Percentiles rank a stretch among this genome's conserved stretches.
These are phyloP conservation scores for Ammodytes marinus DNA, from an alignment of 2,113 vertebrate species.

Conservation along the genomic window DNA sequence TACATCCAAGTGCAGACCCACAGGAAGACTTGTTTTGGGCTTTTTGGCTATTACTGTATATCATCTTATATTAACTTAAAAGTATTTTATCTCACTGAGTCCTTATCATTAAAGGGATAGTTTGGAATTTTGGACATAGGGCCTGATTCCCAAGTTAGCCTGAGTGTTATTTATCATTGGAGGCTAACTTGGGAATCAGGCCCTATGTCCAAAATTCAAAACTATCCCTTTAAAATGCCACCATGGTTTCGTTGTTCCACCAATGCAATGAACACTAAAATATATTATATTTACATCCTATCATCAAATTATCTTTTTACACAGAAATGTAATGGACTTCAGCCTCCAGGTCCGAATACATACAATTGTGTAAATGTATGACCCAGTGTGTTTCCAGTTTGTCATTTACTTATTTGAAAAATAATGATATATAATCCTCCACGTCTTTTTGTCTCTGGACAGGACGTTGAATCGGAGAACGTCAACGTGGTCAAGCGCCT, in stretches of 20 bases:
- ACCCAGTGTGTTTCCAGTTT: background rate
- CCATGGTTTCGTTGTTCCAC: background rate
- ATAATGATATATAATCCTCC: background rate
- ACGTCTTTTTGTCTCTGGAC: background rate
- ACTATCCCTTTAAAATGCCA: too few species aligned
- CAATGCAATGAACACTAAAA: background rate
- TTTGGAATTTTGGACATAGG: too few species aligned
- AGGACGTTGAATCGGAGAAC: slow-evolving; percentile 97
- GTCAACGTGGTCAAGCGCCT: slow-evolving; percentile 97
- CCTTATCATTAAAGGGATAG: background rate
- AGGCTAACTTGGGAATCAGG: too few species aligned
- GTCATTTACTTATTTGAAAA: too few species aligned
- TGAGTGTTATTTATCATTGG: too few species aligned
- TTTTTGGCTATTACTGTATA: background rate
- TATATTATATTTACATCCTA: background rate
- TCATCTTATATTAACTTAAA: background rate
- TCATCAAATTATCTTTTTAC: background rate
- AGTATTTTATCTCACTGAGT: background rate
- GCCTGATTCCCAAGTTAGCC: too few species aligned
- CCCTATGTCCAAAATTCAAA: too few species aligned
- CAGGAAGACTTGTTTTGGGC: background rate
- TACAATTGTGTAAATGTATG: background rate
- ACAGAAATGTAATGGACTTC: background rate
- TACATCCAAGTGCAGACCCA: background rate
- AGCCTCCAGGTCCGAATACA: background rate